Evolutionary conservation across 2,113 vertebrate species (phyloP).

Genomic region (Microtus ochrogaster): DNA sequence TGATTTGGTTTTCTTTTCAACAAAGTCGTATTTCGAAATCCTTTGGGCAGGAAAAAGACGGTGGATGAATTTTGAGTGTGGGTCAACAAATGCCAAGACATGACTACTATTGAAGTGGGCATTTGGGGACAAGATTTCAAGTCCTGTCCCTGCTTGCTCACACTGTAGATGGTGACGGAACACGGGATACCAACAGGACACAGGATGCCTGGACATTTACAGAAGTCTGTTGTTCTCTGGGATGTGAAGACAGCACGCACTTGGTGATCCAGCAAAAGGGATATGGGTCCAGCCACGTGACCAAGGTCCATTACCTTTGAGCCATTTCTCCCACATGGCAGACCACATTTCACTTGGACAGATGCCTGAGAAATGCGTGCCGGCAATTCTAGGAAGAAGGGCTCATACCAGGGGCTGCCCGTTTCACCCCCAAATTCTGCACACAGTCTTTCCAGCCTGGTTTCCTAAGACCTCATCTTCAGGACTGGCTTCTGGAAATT

Average conservation of each 20-base stretch:
- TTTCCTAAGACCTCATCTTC: background rate
- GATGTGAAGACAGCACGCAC: background rate
- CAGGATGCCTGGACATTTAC: background rate
- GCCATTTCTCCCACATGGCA: background rate
- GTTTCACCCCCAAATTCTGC: background rate
- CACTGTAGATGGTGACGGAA: accelerated
- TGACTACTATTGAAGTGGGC: background rate
- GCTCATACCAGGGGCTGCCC: background rate
- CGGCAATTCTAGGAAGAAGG: background rate
- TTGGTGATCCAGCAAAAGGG: background rate
- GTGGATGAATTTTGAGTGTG: background rate
- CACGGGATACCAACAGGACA: accelerated
- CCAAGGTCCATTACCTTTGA: conserved; percentile 22
- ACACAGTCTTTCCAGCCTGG: background rate
- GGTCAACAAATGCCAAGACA: background rate
- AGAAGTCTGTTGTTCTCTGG: background rate
- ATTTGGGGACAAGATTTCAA: background rate
- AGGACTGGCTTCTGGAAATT: background rate
- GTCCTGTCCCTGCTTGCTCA: background rate
- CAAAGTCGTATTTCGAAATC: background rate
- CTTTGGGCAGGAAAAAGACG: background rate
- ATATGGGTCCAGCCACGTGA: background rate
- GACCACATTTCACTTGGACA: conserved; percentile 30
- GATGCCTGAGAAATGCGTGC: background rate
- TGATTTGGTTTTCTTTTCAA: background rate